phyloP scores from a whole-genome alignment of 2,113 vertebrate genomes.

The Podarcis cretensis region DNA sequence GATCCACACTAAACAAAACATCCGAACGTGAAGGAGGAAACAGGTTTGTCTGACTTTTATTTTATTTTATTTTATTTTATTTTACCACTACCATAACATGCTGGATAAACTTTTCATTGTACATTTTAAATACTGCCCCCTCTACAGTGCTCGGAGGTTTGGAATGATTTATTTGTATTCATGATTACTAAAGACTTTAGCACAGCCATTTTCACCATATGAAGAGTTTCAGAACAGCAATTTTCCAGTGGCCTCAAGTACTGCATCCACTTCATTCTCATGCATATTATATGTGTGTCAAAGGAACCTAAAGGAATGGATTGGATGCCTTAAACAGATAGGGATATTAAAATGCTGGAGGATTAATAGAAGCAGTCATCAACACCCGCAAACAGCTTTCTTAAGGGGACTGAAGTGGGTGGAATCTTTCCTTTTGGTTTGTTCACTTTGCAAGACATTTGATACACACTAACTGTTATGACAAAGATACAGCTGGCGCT shows the following conservation, averaged over 20 bases:
- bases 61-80: background rate
- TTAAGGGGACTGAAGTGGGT: background rate
- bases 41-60: background rate
- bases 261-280: constrained; percentile 47
- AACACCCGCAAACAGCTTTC: constrained; percentile 16
- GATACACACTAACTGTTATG: too few species aligned
- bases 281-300: constrained; percentile 39
- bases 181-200: constrained; percentile 24
- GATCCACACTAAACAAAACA: background rate
- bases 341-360: constrained; percentile 44
- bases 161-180: constrained; percentile 55
- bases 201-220: constrained; percentile 35
- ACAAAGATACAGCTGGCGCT: too few species aligned
- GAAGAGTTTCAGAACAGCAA: constrained; percentile 16
- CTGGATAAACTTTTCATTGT: constrained; percentile 44
- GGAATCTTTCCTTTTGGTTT: background rate
- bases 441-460: constrained; percentile 36
- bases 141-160: background rate
- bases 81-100: constrained; percentile 2
- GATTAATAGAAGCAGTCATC: constrained; percentile 31
- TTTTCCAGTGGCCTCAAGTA: constrained; percentile 44
- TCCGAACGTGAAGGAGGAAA: background rate
- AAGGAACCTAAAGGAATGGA: constrained; percentile 36
- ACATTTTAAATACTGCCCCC: background rate
- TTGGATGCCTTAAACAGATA: constrained; percentile 40